A percentile compares a stretch with the other conserved stretches of the same genome.
Conservation (phyloP, 2,797 vertebrate genomes). For the Intellagama lesueurii region DNA sequence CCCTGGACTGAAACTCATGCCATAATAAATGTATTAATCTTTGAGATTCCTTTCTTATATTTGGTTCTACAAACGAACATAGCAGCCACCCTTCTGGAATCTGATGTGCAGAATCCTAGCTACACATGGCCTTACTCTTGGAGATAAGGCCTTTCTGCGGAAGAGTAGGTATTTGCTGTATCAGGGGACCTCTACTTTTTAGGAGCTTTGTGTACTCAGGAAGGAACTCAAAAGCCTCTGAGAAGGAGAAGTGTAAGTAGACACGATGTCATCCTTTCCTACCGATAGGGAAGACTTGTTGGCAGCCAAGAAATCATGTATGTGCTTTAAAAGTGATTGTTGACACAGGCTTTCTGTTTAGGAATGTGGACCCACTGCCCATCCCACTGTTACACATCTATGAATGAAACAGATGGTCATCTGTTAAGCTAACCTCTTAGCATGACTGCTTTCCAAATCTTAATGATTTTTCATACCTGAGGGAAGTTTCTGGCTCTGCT, state of each 20-base stretch:
- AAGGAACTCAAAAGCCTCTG: conserved; percentile 38
- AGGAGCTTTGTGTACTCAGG: not conserved
- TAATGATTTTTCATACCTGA: conserved; percentile 29
- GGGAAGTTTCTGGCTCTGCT: not conserved
- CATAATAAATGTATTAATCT: not conserved
- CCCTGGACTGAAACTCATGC: not conserved
- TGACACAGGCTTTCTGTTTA: conserved; percentile 41
- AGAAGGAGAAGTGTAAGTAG: conserved; percentile 56
- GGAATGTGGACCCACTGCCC: conserved; percentile 50
- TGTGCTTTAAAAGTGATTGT: conserved; percentile 35
- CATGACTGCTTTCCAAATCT: conserved; percentile 15
- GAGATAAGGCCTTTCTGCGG: conserved; percentile 16
- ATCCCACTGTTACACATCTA: conserved; percentile 25
- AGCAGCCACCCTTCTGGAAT: not conserved
- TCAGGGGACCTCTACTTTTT: conserved; percentile 14
- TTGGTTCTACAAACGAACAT: not conserved
- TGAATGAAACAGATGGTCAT: conserved; percentile 7
- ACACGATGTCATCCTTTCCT: conserved; percentile 61
- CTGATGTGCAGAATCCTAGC: not conserved
- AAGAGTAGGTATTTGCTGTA: not conserved
- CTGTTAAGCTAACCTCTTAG: conserved; percentile 22
- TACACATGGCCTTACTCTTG: not conserved
- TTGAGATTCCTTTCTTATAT: not conserved
- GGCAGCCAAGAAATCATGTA: conserved; percentile 35
- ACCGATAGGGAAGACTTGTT: conserved; percentile 28